These are phyloP conservation scores for Anguilla pacifica DNA, from an alignment of 2,797 vertebrate species.

Conservation along the genomic window DNA sequence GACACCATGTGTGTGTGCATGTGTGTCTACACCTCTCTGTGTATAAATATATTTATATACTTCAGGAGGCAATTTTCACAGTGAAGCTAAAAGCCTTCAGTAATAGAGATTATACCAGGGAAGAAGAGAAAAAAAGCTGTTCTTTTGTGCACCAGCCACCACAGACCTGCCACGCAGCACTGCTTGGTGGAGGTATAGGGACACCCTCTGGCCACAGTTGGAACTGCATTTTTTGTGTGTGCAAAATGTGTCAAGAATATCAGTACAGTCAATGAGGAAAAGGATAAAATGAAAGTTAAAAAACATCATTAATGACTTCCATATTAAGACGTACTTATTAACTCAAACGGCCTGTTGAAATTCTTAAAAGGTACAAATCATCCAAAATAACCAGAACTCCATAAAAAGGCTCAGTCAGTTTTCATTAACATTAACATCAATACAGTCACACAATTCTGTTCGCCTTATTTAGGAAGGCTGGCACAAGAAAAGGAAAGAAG, in stretches of 20 bases:
- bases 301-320: neutral
- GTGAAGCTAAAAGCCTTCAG: constrained; percentile 36
- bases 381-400: neutral
- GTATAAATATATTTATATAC: constrained; percentile 39
- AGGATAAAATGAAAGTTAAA: neutral
- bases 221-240: constrained; percentile 35
- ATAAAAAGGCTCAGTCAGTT: neutral
- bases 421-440: neutral
- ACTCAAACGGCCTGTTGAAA: neutral
- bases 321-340: neutral
- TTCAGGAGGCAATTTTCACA: constrained; percentile 36
- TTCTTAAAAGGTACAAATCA: constrained; percentile 12
- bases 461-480: neutral
- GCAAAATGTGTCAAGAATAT: neutral
- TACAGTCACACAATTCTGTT: neutral
- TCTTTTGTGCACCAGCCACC: constrained; percentile 36
- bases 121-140: constrained; percentile 25
- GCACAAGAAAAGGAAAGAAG: neutral
- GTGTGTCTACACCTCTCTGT: constrained; percentile 7
- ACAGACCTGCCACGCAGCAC: neutral
- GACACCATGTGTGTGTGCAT: constrained; percentile 10
- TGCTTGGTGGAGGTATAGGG: constrained; percentile 48
- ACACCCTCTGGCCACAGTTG: constrained; percentile 46
- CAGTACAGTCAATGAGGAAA: neutral
- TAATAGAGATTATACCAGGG: constrained; percentile 43